A percentile compares a stretch with the other conserved stretches of the same genome.
Evolutionary conservation across 2,888 invertebrate species (phyloP).

Genomic region (Hirudinaria manillensis): DNA sequence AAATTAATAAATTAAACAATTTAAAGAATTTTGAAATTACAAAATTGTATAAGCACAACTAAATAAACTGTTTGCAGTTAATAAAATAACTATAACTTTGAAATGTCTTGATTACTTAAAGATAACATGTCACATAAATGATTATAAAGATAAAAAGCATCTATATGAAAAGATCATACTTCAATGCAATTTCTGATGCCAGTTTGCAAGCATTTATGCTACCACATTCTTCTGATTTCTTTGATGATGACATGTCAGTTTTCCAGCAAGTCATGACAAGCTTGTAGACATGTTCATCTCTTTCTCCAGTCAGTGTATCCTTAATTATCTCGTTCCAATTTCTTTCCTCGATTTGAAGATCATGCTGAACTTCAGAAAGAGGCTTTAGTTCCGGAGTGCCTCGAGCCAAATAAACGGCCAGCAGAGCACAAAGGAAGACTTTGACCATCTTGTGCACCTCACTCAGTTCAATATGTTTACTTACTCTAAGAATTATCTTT

Average conservation of each 20-base stretch:
- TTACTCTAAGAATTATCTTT: neutral
- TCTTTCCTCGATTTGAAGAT: neutral
- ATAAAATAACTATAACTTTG: too few species aligned
- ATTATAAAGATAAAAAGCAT: neutral
- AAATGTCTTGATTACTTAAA: neutral
- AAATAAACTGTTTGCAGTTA: too few species aligned
- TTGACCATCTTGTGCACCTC: neutral
- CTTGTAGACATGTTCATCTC: conserved; percentile 16
- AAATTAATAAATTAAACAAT: too few species aligned
- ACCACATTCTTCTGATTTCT: neutral
- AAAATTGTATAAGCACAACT: too few species aligned
- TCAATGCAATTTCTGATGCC: conserved; percentile 9
- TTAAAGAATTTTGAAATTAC: too few species aligned
- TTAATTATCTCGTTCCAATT: neutral
- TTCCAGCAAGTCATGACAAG: neutral
- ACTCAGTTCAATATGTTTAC: neutral
- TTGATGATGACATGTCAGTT: neutral
- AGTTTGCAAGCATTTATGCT: neutral
- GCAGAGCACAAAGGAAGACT: neutral
- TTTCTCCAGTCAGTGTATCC: neutral
- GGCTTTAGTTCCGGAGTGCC: neutral
- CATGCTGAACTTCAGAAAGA: neutral
- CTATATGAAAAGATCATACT: neutral
- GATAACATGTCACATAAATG: neutral
- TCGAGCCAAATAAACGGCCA: neutral